Base-by-base conservation (phyloP, 1,140 invertebrate genomes). In the Apolygus lucorum region DNA sequence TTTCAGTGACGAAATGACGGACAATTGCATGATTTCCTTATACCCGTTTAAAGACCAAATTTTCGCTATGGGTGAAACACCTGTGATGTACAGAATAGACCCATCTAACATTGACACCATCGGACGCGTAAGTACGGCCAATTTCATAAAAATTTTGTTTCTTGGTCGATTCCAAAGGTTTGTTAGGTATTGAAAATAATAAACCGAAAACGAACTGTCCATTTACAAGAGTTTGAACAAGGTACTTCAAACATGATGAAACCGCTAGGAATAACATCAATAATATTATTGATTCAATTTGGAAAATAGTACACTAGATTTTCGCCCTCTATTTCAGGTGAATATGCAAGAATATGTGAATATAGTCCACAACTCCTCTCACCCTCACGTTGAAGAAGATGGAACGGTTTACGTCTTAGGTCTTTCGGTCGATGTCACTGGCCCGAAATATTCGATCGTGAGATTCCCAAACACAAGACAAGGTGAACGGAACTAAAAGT, bases 11-110 rank as follows among this genome's bases (percentile, higher is more conserved):
- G 81, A 83, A 0, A 75, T 85, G 24, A 87, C 89, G 0, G 92
- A 95, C 75, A 95, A 93, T 76, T 85, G 90, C 0, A 92, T 92
- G 87, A 92, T 95, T 75, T 92, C 91, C 0, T 81, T 95, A 62
- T 93, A 93, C 79, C 92, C 92, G 0, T 90, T 93, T 76, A 88
- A 88, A 8, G 90, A 94, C 78, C 87, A 93, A 77, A 85, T 90
- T 70, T 94, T 92, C 74, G 87, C 90, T 0, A 88, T 93, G 54
- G 86, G 90, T 0, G 93, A 95, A 80, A 84, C 83, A 1, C 88
- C 90, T 0, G 81, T 90, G n/a, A 88, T 93, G 71, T 88, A 91
- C 77, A 84, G 87, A 78, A 86, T 93, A 29, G 86, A 92, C 77
- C 82, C 84, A n/a, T 79, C 82, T 22, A 89, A 85, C 0, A 76